Evolutionary conservation across 1,140 invertebrate species (phyloP), one percentile per base, ranked within the genome.

Genomic region (Tetramorium simillimum): DNA sequence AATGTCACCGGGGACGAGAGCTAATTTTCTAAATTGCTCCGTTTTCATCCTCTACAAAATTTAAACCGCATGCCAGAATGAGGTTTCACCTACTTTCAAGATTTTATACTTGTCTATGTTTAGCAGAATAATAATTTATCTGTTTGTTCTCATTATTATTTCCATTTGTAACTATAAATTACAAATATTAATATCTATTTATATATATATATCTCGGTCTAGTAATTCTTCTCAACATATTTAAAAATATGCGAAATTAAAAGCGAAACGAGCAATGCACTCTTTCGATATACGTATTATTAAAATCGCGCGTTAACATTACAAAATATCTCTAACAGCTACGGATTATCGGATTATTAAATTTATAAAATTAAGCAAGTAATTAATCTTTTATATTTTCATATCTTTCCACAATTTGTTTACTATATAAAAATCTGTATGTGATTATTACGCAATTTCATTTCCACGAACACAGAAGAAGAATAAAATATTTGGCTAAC

Each of bases 11-110:
- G 67, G 80, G 80, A 81, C 65, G 63, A 70, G 53, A 81, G 33
- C 51, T 73, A 73, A 84, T 84, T 73, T 73, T 73, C 53, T 40
- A 84, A 84, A 73, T 84, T 84, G 80, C 80, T 73, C 53, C 80
- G 40, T 82, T 82, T 43, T 73, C 80, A 49, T 84, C 12, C 56
- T 56, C 21, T 21, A 14, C 69, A 60, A 70, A 84, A 84, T 84
- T 84, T 28, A 73, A 84, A 81, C 21, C 78, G 33, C 63, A 70
- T 16, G 9, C 67, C 24, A 1, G 40, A 84, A 84, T 43, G 80
- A 73, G 37, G 80, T 46, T 82, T 82, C 51, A 73, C 80, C 65
- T 82, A 82, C 67, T 72, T 82, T 82, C 40, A 53, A 80, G 46
- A 69, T 21, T 72, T 82, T 33, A 58, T 37, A 43, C 12, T 70